These are phyloP conservation scores for Monomorium pharaonis DNA, from an alignment of 1,140 invertebrate species.

Conservation along the genomic window DNA sequence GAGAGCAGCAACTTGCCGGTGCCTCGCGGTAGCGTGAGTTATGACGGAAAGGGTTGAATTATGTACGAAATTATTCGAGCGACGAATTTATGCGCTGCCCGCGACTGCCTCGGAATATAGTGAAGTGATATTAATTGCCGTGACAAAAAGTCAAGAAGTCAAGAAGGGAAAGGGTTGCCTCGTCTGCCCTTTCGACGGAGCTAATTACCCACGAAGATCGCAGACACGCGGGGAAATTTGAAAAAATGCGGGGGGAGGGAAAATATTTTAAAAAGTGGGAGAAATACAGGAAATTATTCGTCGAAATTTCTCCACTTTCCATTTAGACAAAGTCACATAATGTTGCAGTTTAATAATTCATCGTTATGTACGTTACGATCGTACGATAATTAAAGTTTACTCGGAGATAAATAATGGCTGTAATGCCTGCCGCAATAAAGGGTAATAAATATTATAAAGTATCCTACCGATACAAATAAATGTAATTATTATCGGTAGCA, in stretches of 20 bases:
- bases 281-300: background rate
- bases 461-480: constrained; percentile 10
- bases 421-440: constrained; percentile 19
- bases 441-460: constrained; percentile 27
- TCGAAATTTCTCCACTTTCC: background rate
- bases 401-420: constrained; percentile 5
- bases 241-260: background rate
- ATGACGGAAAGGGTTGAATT: constrained; percentile 79
- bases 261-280: background rate
- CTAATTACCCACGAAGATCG: constrained; percentile 22
- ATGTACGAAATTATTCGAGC: constrained; percentile 80
- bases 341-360: background rate
- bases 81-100: constrained; percentile 78
- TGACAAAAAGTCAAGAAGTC: constrained; percentile 65
- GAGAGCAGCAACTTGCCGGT: constrained; percentile 33
- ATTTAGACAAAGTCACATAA: background rate
- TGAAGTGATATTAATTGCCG: constrained; percentile 81
- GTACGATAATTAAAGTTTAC: constrained; percentile 20
- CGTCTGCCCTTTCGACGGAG: constrained; percentile 34
- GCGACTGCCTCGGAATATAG: constrained; percentile 61
- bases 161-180: background rate
- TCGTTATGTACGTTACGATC: background rate
- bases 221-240: background rate
- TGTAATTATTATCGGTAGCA: constrained; percentile 40
- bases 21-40: constrained; percentile 68